Conservation (phyloP, 1,140 invertebrate genomes). For the Papilio xuthus region DNA sequence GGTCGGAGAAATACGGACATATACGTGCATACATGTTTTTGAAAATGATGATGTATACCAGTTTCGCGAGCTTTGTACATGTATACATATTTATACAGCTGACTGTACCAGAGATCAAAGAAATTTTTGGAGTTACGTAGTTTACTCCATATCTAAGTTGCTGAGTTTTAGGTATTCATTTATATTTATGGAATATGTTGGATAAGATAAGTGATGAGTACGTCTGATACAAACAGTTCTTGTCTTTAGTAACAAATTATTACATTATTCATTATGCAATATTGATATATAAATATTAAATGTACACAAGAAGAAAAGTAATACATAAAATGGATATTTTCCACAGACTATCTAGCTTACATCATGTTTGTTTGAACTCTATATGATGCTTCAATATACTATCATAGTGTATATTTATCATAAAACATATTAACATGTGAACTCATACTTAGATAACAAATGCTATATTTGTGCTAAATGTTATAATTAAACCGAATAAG, state of each 20-base stretch:
- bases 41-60: too few species aligned
- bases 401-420: constrained; percentile 17
- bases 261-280: background rate
- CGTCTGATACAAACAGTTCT: background rate
- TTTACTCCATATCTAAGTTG: background rate
- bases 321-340: background rate
- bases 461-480: background rate
- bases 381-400: background rate
- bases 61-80: too few species aligned
- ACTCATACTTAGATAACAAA: constrained; percentile 9
- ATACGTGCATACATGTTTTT: too few species aligned
- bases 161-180: background rate
- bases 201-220: background rate
- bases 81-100: too few species aligned
- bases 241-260: background rate
- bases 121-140: too few species aligned
- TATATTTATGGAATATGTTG: background rate
- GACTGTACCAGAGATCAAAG: too few species aligned
- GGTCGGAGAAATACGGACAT: too few species aligned
- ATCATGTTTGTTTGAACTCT: background rate
- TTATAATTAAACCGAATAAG: constrained; percentile 2
- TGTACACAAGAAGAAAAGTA: too few species aligned
- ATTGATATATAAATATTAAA: background rate
- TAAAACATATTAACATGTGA: background rate
- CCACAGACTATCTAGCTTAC: background rate